Evolutionary conservation across 2,888 invertebrate genomes (phyloP), one percentile per base, ranked within the genome.

Genomic region (Arge pagana): DNA sequence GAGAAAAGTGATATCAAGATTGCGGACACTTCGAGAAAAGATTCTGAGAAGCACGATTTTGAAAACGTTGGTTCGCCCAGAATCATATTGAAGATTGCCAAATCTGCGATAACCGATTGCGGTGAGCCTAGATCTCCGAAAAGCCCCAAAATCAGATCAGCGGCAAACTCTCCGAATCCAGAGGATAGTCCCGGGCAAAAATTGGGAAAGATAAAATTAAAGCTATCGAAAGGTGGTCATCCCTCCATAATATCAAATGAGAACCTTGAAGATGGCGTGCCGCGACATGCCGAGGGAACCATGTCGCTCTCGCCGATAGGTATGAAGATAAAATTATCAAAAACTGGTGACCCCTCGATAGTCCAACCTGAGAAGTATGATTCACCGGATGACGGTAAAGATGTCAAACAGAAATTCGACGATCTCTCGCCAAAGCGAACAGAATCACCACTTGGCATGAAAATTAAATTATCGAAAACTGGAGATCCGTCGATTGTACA

Each of bases 161-260:
- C 73, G 1, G 63, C 75, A 0, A 72, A 74, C 55, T 76, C 76
- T 2, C 76, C 75, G 1, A 76, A 75, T 59, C 74, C 74, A 0
- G 76, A 76, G 15, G 76, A 76, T 18, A 75, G 71, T 56, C 71
- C 74, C 2, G 72, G 75, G n/a, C 76, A 81, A 52, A 81, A 81
- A 57, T 65, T 81, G 31, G 78, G 78, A 0, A 82, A 81, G 60
- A 82, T 82, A 28, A 82, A 82, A 56, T 60, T 82, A 36, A 83
- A 83, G 56, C 71, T 82, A 30, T 80, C 81, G 0, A 82, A 79
- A 61, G 74, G 75, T 37, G 75, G 76, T 2, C 76, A 76, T 55
- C 76, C 76, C 3, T 76, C 76, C 1, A 76, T 76, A 39, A 75
- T 76, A 53, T 67, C 73, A 0, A 73, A 73, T 42, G 73, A 73